Evolutionary conservation across 2,113 vertebrate species (phyloP).

Genomic region (Daphoenositta chrysoptera): DNA sequence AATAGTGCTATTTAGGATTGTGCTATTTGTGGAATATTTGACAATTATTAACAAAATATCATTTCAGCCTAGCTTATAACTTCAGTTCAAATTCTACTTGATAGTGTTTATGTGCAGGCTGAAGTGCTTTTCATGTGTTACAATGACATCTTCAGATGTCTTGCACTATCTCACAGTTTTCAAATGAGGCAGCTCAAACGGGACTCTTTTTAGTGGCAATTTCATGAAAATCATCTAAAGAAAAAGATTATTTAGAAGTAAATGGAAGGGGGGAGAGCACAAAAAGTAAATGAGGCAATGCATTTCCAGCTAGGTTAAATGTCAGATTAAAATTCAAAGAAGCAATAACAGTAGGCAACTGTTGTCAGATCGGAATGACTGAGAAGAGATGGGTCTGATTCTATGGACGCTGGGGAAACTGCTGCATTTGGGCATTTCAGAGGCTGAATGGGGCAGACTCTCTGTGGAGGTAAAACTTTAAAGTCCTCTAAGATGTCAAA

Average conservation of each 20-base stretch:
- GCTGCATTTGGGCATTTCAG: neutral
- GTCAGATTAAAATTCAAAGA: slow-evolving; percentile 50
- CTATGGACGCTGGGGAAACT: neutral
- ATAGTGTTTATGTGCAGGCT: slow-evolving; percentile 53
- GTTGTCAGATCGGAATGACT: neutral
- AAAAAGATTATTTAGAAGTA: slow-evolving; percentile 58
- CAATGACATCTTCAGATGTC: slow-evolving; percentile 59
- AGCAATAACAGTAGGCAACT: neutral
- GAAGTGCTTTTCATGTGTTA: slow-evolving; percentile 56
- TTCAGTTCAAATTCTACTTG: slow-evolving; percentile 44
- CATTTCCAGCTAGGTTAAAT: slow-evolving; percentile 44
- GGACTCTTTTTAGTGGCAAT: slow-evolving; percentile 59
- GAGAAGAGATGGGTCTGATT: neutral
- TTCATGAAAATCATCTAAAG: slow-evolving; percentile 50
- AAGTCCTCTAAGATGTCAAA: neutral
- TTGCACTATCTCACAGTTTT: slow-evolving; percentile 40
- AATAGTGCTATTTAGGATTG: slow-evolving; percentile 38
- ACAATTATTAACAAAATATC: slow-evolving; percentile 64
- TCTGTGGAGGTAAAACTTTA: neutral
- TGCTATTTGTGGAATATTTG: slow-evolving; percentile 55
- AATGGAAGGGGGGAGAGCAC: neutral
- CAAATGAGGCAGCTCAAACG: slow-evolving; percentile 47
- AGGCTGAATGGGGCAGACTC: neutral
- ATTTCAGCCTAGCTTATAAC: slow-evolving; percentile 56
- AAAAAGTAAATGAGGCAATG: slow-evolving; percentile 14